phyloP scores from a whole-genome alignment of 2,888 invertebrate species.

The Psylliodes chrysocephalus region DNA sequence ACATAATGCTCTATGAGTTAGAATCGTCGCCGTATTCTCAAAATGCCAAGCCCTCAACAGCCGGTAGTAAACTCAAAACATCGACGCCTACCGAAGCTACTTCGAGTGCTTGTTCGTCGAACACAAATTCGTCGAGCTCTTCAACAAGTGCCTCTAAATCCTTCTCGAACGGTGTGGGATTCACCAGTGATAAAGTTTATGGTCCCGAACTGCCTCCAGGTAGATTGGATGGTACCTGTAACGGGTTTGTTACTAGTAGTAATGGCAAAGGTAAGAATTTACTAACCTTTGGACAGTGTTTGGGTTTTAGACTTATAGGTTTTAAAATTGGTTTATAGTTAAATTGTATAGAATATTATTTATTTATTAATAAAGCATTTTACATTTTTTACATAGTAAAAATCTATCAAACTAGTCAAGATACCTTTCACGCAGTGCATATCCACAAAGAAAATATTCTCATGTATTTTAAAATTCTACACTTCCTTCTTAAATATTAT shows the following conservation, averaged over 20 bases:
- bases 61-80: constrained; percentile 33
- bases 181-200: constrained; percentile 58
- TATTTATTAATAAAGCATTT: too few species aligned
- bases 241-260: constrained; percentile 41
- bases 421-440: too few species aligned
- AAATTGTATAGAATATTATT: too few species aligned
- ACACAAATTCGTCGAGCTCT: constrained; percentile 24
- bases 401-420: too few species aligned
- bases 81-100: constrained; percentile 23
- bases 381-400: too few species aligned
- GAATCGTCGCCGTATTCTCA: constrained; percentile 58
- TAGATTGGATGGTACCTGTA: constrained; percentile 31
- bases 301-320: too few species aligned
- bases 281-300: too few species aligned
- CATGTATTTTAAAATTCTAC: too few species aligned
- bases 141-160: constrained; percentile 37
- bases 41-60: constrained; percentile 23
- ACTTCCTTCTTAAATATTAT: too few species aligned
- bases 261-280: constrained; percentile 45
- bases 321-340: too few species aligned
- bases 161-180: constrained; percentile 53
- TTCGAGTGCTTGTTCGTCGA: constrained; percentile 32
- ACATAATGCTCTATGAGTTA: constrained; percentile 89
- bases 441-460: too few species aligned
- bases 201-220: constrained; percentile 60